Evolutionary conservation across 2,797 vertebrate genomes (phyloP).

Genomic region (Gallinago nigripennis): DNA sequence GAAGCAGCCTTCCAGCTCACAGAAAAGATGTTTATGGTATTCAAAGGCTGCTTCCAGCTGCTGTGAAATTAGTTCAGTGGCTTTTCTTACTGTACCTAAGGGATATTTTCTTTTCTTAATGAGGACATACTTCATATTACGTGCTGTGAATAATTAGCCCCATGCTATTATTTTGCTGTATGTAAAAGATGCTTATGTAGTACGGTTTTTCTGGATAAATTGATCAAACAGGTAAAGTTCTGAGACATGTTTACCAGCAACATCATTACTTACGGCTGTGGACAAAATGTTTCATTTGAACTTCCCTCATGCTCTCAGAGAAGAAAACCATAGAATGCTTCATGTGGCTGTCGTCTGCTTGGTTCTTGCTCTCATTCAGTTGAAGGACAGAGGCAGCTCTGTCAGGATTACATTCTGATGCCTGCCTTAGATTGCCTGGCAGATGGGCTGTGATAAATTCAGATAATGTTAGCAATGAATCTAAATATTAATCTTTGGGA

Average conservation of each 20-base stretch:
- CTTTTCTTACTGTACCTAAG: background rate
- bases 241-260: background rate
- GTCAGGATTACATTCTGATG: background rate
- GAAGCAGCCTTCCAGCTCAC: background rate
- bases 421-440: background rate
- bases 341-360: background rate
- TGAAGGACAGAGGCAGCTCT: background rate
- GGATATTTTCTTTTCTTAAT: background rate
- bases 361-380: background rate
- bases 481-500: background rate
- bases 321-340: background rate
- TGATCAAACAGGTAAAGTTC: background rate
- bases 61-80: background rate
- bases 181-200: background rate
- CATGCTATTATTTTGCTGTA: background rate
- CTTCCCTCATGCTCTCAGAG: background rate
- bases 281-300: background rate
- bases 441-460: background rate
- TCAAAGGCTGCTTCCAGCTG: background rate
- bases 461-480: background rate
- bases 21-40: background rate
- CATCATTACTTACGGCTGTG: background rate
- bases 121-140: background rate
- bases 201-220: background rate
- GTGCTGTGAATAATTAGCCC: background rate